phyloP scores from a whole-genome alignment of 1,140 invertebrate species.

The Brachystomella parvula region DNA sequence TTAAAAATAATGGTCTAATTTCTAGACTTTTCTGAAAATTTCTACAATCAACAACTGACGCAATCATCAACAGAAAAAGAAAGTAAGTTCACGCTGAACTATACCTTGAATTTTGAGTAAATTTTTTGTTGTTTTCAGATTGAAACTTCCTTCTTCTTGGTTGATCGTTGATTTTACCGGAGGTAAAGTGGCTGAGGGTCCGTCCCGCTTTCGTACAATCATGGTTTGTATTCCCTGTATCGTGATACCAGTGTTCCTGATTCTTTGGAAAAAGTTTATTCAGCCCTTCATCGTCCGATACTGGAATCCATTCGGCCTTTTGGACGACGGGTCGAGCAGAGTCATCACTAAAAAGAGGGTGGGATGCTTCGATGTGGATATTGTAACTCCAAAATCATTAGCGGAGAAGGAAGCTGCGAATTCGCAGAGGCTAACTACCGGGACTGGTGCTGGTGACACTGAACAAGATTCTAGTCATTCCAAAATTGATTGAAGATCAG shows the following conservation, averaged over 20 bases:
- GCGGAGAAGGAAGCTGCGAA: slow-evolving; percentile 14
- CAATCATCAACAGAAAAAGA: too few species aligned
- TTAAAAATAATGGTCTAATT: too few species aligned
- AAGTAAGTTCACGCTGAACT: too few species aligned
- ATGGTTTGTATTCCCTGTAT: slow-evolving; percentile 74
- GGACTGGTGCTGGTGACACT: not conserved
- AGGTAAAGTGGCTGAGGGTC: too few species aligned
- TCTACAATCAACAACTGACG: too few species aligned
- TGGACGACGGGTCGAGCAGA: slow-evolving; percentile 24
- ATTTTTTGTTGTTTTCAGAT: too few species aligned
- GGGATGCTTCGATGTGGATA: not conserved
- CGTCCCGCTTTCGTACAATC: too few species aligned
- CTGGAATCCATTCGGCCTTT: slow-evolving; percentile 64
- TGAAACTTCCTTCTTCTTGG: too few species aligned
- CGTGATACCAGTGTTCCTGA: slow-evolving; percentile 62
- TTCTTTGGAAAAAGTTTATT: slow-evolving; percentile 66
- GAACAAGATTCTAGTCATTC: not conserved
- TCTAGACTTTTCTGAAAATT: too few species aligned
- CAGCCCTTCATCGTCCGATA: slow-evolving; percentile 62
- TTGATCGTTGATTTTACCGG: too few species aligned
- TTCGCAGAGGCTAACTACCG: slow-evolving; percentile 10
- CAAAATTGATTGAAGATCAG: slow-evolving; percentile 19
- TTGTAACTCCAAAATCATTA: not conserved
- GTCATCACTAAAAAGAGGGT: slow-evolving; percentile 12
- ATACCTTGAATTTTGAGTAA: too few species aligned